Evolutionary conservation across 1,140 invertebrate species (phyloP), one percentile per base, ranked within the genome.

Genomic region (Harpegnathos saltator): DNA sequence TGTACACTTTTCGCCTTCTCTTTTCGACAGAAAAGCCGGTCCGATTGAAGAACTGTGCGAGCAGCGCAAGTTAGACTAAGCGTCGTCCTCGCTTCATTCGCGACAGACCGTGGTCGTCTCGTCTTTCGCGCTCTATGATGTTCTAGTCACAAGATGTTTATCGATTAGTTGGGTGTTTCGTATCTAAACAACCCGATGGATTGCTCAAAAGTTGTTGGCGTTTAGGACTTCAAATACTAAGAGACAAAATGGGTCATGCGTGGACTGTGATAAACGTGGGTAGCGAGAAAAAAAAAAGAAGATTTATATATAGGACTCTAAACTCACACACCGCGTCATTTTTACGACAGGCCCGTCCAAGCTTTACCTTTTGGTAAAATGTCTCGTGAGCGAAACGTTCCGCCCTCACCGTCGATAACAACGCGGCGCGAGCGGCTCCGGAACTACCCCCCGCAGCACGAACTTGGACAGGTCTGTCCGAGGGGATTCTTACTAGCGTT

Each of bases 191-290:
- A 88, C 87, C 82, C 86, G 86, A 91, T 88, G 88, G 90, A 89
- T 93, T 93, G 92, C 92, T 93, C 91, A 93, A 89, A 93, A 90
- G 90, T 91, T 91, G 92, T 92, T 93, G 93, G 93, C 92, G 91
- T 93, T 93, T 94, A 93, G 93, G 92, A 93, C 88, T 90, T 89
- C 90, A 87, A 90, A 68, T 90, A 90, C 84, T 92, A 92, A 90
- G 88, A 88, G 87, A 89, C 85, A 91, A 93, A 93, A 91, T 86
- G 88, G 93, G 93, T 93, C 93, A 94, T 94, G 93, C 93, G 93
- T 94, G 93, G 92, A 93, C 93, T 94, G 93, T 94, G 93, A 94
- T 94, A 94, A 92, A 92, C 85, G 90, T 92, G 92, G 90, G 89
- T 93, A 91, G 90, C 89, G 59, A 86, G 83, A 80, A 80, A 77